A percentile compares a stretch with the other conserved stretches of the same genome.
phyloP scores from a whole-genome alignment of 2,113 vertebrate species.

The Caretta caretta region DNA sequence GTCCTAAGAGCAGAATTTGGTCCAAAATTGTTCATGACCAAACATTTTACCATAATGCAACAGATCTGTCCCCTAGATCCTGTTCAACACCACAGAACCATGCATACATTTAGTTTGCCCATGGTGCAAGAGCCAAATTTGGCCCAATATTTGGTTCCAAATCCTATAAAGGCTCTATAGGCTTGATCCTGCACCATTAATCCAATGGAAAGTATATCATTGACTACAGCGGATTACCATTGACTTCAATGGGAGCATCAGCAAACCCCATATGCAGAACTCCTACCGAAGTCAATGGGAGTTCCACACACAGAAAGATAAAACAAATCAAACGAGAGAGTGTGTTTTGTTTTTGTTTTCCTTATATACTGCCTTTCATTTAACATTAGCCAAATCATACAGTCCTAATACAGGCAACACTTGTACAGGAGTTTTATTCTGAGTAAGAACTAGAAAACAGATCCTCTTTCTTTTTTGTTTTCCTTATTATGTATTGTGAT shows the following conservation, averaged over 20 bases:
- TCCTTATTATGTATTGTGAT: background rate
- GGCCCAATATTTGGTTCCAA: background rate
- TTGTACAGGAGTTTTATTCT: background rate
- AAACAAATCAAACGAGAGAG: background rate
- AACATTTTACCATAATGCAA: background rate
- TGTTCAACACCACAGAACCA: background rate
- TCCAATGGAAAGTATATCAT: background rate
- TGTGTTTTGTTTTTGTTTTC: background rate
- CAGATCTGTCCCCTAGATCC: background rate
- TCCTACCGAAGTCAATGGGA: background rate
- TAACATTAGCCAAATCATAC: background rate
- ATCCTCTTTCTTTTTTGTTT: background rate
- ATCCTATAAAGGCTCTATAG: background rate
- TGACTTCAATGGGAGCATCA: too few species aligned
- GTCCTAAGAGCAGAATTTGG: background rate
- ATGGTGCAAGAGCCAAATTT: background rate
- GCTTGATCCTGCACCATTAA: background rate
- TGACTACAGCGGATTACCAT: too few species aligned
- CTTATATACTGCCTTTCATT: background rate
- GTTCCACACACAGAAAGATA: background rate
- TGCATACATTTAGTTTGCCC: background rate
- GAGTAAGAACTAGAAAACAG: background rate
- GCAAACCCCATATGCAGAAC: background rate
- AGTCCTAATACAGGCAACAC: background rate
- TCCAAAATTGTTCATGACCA: accelerated